Evolutionary conservation across 2,113 vertebrate genomes (phyloP), one percentile per base, ranked within the genome.

Genomic region (Spea bombifrons): DNA sequence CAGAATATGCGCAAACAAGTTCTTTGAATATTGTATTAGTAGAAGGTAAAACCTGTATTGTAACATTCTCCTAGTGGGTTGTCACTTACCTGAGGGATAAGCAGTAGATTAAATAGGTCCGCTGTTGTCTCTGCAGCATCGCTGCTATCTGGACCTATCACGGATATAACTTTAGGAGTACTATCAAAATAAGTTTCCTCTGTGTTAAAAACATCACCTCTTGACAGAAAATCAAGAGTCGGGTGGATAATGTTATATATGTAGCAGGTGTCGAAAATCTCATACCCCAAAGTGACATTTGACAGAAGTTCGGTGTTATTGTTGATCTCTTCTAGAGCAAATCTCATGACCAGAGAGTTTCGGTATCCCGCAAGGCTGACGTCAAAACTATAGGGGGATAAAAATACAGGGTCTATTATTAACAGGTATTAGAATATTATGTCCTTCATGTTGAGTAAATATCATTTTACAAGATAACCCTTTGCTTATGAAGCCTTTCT

Each of bases 101-200:
- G 88, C 30, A 90, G 88, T 9, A 89, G 81, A 3, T 92, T 92
- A 44, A 95, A 86, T 49, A 93, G 61, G 72, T 83, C 57, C n/a
- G 93, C 90, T 3, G 91, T 86, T 0, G 85, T 85, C 7, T 90
- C 83, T 0, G 88, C 66, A 0, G 91, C 88, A 59, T 90, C 89
- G 2, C 93, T 94, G 81, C 88, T 93, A 83, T 94, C 92, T 0
- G 95, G 95, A 0, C 94, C 94, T 0, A 95, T 90, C 67, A 96
- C 83, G 0, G 91, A 93, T 64, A 94, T 65, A 0, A 89, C 79
- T 0, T 13, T 81, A 5, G 82, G 82, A 7, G 46, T 30, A 0
- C 77, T 81, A 9, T 6, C 0, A 13, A 57, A 81, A 53, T 83
- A 85, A 76, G 82, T 75, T 1, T 66, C 44, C n/a, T 67, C 5